phyloP scores from a whole-genome alignment of 2,888 invertebrate species.

The Nezara viridula region DNA sequence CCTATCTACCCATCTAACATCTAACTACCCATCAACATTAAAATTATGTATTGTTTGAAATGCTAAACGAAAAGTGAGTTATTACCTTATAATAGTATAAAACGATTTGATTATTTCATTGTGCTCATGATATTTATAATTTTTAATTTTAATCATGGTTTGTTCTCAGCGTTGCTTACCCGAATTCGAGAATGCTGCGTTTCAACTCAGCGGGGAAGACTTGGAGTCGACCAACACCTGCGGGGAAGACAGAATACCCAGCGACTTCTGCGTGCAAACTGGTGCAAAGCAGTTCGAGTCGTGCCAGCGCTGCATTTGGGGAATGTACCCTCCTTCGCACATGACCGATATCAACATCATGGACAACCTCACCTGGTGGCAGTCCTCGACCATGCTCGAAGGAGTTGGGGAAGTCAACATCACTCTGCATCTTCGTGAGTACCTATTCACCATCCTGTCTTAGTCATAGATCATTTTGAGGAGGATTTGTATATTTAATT shows the following conservation, averaged over 20 bases:
- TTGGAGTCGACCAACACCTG: conserved; percentile 98
- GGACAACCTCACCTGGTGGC: conserved; percentile 96
- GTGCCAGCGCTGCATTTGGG: conserved; percentile 71
- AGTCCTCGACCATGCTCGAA: conserved; percentile 97
- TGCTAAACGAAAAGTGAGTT: too few relatives aligned
- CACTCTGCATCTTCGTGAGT: conserved; percentile 86
- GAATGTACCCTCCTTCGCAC: conserved; percentile 80
- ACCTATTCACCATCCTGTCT: background rate
- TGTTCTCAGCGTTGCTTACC: conserved; percentile 89
- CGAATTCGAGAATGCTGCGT: conserved; percentile 97
- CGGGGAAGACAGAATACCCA: conserved; percentile 80
- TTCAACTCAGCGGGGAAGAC: conserved; percentile 74
- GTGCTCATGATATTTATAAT: background rate
- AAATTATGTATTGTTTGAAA: too few relatives aligned
- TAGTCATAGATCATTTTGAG: background rate
- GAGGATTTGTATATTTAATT: too few relatives aligned
- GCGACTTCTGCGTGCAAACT: conserved; percentile 93
- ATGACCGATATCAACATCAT: conserved; percentile 93
- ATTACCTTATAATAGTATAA: too few relatives aligned
- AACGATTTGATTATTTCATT: too few relatives aligned
- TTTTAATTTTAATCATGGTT: background rate
- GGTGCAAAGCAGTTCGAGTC: conserved; percentile 73
- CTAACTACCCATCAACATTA: too few relatives aligned
- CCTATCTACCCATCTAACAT: too few relatives aligned
- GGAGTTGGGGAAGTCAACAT: conserved; percentile 94